These are phyloP conservation scores for Acipenser oxyrinchus DNA, from an alignment of 2,797 vertebrate species.

Conservation along the genomic window DNA sequence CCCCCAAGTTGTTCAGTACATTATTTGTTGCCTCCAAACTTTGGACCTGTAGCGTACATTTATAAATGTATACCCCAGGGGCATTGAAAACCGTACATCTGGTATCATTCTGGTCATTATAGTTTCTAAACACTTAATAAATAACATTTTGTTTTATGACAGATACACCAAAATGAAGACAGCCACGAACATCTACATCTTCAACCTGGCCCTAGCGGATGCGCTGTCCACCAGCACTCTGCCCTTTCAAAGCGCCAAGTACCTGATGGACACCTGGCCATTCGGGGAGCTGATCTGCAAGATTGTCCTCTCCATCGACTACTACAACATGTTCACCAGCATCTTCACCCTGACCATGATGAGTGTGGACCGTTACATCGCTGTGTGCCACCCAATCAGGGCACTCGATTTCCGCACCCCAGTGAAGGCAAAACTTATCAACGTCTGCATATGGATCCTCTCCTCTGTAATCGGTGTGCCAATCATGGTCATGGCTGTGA, in stretches of 20 bases:
- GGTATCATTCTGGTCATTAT: too few relatives aligned
- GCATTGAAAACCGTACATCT: too few relatives aligned
- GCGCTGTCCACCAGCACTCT: conserved; percentile 88
- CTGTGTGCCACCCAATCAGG: conserved; percentile 87
- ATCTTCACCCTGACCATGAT: conserved; percentile 98
- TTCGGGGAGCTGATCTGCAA: conserved; percentile 88
- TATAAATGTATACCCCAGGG: too few relatives aligned
- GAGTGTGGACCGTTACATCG: conserved; percentile 92
- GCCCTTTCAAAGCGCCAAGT: conserved; percentile 93
- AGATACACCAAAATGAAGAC: conserved; percentile 98
- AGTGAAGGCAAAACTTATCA: conserved; percentile 88
- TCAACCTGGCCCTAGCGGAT: conserved; percentile 88
- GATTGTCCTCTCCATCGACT: conserved; percentile 84
- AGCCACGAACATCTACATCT: conserved; percentile 97
- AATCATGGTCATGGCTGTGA: conserved; percentile 87
- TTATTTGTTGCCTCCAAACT: too few relatives aligned
- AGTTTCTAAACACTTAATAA: too few relatives aligned
- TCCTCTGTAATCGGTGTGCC: conserved; percentile 85
- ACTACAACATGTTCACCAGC: conserved; percentile 99
- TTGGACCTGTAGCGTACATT: too few relatives aligned
- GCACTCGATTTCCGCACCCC: conserved; percentile 90
- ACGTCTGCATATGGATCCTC: conserved; percentile 90
- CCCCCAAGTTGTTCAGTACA: too few relatives aligned
- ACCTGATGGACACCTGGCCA: conserved; percentile 90
- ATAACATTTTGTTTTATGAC: conserved; percentile 9